phyloP scores from a whole-genome alignment of 2,888 invertebrate species.

The Chrysina gloriosa region DNA sequence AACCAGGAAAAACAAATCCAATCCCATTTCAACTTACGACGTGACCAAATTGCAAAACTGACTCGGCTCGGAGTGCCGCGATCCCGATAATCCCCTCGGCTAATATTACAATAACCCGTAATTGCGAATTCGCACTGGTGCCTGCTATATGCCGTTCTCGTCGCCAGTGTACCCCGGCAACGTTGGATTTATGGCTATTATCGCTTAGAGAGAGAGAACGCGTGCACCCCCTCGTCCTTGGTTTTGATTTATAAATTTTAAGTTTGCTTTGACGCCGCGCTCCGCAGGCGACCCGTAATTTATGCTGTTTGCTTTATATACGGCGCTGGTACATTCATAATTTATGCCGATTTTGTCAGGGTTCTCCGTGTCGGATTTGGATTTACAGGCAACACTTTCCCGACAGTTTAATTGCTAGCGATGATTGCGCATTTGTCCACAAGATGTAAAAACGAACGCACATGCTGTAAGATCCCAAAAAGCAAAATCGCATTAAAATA shows the following conservation, averaged over 20 bases:
- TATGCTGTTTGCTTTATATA: conserved; percentile 25
- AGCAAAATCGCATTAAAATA: too few relatives aligned
- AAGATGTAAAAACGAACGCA: too few relatives aligned
- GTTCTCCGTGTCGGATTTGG: conserved; percentile 2
- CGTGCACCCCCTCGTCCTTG: conserved; percentile 1
- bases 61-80: conserved; percentile 8
- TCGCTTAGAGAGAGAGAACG: conserved; percentile 5
- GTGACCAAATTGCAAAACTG: conserved; percentile 26
- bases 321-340: conserved; percentile 8
- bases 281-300: conserved; percentile 10
- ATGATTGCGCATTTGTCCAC: conserved; percentile 2
- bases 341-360: conserved; percentile 7
- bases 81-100: conserved; percentile 26
- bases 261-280: conserved; percentile 33
- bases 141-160: conserved; percentile 4
- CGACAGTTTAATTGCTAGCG: conserved; percentile 16
- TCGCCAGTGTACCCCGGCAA: not conserved
- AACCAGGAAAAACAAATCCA: conserved; percentile 3
- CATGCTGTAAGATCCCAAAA: too few relatives aligned
- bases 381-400: not conserved
- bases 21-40: conserved; percentile 24
- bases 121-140: conserved; percentile 26
- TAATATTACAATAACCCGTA: conserved; percentile 30
- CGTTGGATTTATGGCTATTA: conserved; percentile 28
- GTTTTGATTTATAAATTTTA: conserved; percentile 38